Conservation (phyloP, 1,140 invertebrate species). For the Rhizoglyphus robini region DNA sequence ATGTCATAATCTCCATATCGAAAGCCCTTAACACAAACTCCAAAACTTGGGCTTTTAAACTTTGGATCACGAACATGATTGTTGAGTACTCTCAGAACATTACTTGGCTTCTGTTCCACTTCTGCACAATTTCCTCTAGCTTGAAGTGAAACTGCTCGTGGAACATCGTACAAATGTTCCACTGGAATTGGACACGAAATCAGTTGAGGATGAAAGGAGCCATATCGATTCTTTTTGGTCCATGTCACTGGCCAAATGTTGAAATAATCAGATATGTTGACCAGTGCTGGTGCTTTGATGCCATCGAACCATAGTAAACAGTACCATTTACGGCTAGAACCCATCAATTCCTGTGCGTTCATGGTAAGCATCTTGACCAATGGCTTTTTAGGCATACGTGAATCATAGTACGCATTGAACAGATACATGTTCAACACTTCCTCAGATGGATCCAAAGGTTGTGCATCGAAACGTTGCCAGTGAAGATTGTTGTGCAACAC, state of each 20-base stretch:
- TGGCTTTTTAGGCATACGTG: no score
- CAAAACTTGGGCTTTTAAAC: conserved; percentile 8
- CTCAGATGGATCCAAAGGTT: background rate
- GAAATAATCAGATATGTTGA: conserved; percentile 65
- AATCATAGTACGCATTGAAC: conserved; percentile 74
- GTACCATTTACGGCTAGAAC: no score
- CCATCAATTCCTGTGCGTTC: no score
- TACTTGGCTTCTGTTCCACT: conserved; percentile 62
- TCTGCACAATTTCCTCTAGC: conserved; percentile 48
- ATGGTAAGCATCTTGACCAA: no score
- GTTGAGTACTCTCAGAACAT: conserved; percentile 68
- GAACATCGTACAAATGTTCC: conserved; percentile 38
- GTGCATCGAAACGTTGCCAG: conserved; percentile 65
- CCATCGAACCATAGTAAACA: conserved; percentile 82
- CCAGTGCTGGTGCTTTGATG: conserved; percentile 57
- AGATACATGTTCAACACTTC: conserved; percentile 57
- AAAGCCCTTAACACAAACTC: conserved; percentile 17
- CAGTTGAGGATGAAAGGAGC: conserved; percentile 75
- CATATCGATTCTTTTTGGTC: conserved; percentile 72
- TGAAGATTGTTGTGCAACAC: conserved; percentile 55
- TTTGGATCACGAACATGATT: conserved; percentile 35
- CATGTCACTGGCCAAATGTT: conserved; percentile 76
- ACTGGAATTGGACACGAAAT: conserved; percentile 66
- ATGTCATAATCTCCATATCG: conserved; percentile 11
- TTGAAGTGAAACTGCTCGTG: conserved; percentile 60